Evolutionary conservation across 2,888 invertebrate species (phyloP).

Genomic region (Noctua janthina): DNA sequence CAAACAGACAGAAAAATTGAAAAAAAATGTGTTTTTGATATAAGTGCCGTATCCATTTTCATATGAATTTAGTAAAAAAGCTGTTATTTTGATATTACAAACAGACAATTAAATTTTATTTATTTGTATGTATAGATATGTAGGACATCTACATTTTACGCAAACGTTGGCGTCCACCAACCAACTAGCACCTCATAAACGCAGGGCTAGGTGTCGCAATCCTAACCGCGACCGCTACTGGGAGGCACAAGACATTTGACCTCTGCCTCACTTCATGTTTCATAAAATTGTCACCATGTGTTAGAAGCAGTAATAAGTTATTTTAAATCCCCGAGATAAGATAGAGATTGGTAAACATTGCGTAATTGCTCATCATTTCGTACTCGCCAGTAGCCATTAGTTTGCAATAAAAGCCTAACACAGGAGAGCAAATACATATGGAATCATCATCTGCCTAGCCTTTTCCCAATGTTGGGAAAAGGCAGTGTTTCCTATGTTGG

Average conservation of each 20-base stretch:
- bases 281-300: conserved; percentile 31
- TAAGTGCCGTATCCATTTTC: no score
- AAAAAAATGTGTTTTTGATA: no score
- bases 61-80: no score
- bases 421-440: not conserved
- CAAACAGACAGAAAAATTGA: no score
- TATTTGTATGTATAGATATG: not conserved
- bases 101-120: no score
- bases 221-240: conserved; percentile 29
- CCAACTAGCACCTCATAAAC: not conserved
- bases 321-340: not conserved
- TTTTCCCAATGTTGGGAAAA: no score
- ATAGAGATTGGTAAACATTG: conserved; percentile 7
- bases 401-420: not conserved
- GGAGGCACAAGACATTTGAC: conserved; percentile 46
- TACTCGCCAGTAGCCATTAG: not conserved
- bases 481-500: no score
- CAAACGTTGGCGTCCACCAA: conserved; percentile 4
- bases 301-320: conserved; percentile 15
- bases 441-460: not conserved
- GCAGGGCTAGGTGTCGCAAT: conserved; percentile 25
- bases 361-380: not conserved
- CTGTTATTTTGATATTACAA: no score
- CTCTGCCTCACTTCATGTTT: conserved; percentile 40
- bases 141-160: not conserved